Evolutionary conservation across 2,113 vertebrate genomes (phyloP), one percentile per base, ranked within the genome.

Genomic region (Antechinus stuartii): DNA sequence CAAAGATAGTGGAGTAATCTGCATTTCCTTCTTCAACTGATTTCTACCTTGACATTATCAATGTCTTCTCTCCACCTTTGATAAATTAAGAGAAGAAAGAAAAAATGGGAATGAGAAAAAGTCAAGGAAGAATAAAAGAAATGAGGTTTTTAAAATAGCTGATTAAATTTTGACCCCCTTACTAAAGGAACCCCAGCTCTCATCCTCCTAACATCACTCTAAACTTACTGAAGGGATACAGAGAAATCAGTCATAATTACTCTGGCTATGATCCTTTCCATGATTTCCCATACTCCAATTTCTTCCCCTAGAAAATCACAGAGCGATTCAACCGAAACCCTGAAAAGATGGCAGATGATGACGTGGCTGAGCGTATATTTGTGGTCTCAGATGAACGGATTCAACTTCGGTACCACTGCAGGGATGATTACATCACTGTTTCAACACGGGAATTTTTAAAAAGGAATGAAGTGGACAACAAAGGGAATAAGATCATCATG

Each of bases 271-370:
- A 1, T 84, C 9, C 22, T 94, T 2, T 27, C 42, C 30, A 68
- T 90, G 16, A 30, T 76, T 16, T 2, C 16, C 26, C 27, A 52
- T 6, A 12, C 92, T 50, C 8, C 0, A 0, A 61, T 50, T 49
- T 47, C 92, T 53, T 94, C 52, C 93, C 4, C 94, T 96, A 99
- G 99, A 98, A 99, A 98, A 99, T 99, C 97, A 99, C 98, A 19
- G 99, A 99, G 98, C 96, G 93, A 56, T 99, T 99, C 98, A 97
- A 97, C 68, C 99, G 99, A 96, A 99, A 99, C 96, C 93, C 8
- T 0, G 97, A 94, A 12, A 99, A 99, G 97, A 97, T 98, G 0
- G 99, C 99, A 1, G 98, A 98, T 0, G 97, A 99, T 91, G 99
- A 99, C 1, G 97, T 99, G 93, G 99, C 99, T 0, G 98, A 99